phyloP scores from a whole-genome alignment of 2,113 vertebrate genomes.

The Atrichornis clamosus region DNA sequence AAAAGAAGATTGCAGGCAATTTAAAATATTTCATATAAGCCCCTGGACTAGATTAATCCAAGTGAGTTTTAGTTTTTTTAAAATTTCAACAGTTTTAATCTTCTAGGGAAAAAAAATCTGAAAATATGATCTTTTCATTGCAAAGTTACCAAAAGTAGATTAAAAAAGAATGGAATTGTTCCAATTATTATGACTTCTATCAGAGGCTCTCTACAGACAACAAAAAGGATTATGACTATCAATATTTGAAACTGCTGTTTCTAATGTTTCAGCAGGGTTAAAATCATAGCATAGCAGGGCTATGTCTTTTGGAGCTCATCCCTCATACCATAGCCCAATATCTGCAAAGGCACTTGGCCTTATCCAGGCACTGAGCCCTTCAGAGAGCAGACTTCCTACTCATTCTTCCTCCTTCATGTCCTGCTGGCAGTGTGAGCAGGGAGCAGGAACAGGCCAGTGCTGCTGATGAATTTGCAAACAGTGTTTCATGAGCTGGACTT shows the following conservation, averaged over 20 bases:
- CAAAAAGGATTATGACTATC: neutral
- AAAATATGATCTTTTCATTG: neutral
- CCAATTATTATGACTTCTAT: neutral
- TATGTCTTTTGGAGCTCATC: neutral
- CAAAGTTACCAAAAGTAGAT: neutral
- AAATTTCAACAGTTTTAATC: neutral
- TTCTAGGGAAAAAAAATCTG: neutral
- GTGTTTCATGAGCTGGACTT: neutral
- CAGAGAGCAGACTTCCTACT: neutral
- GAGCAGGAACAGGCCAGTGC: neutral
- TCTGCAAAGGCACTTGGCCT: neutral
- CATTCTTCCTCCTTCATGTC: neutral
- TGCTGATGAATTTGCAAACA: neutral
- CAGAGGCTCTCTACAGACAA: neutral
- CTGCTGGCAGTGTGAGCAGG: neutral
- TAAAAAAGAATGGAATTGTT: neutral
- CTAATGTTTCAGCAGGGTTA: neutral
- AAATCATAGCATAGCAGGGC: neutral
- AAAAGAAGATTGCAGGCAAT: neutral
- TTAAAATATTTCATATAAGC: neutral
- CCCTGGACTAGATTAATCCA: neutral
- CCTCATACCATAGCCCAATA: neutral
- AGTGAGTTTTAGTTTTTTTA: neutral
- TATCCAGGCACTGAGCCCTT: neutral
- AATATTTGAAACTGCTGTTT: neutral